These are phyloP conservation scores for Argentina silus DNA, from an alignment of 2,797 vertebrate species.

Conservation along the genomic window DNA sequence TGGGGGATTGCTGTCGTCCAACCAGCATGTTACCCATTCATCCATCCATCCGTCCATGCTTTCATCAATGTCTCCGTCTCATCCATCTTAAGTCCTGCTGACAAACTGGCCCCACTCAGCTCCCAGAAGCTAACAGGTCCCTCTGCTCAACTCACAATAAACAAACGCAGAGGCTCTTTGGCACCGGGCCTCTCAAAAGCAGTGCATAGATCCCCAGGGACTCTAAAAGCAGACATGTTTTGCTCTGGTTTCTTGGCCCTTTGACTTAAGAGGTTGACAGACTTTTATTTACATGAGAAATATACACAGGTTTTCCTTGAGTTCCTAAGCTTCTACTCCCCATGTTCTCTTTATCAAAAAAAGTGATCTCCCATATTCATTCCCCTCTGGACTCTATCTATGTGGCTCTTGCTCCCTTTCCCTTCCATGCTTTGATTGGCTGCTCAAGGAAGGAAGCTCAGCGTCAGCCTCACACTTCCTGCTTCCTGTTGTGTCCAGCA, in stretches of 20 bases:
- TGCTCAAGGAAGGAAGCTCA: slow-evolving; percentile 79
- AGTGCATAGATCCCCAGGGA: slow-evolving; percentile 44
- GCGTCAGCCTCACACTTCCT: slow-evolving; percentile 78
- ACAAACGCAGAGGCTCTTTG: slow-evolving; percentile 79
- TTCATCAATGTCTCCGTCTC: slow-evolving; percentile 77
- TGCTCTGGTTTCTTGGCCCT: slow-evolving; percentile 54
- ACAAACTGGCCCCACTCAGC: slow-evolving; percentile 65
- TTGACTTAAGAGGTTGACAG: slow-evolving; percentile 43
- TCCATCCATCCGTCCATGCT: slow-evolving; percentile 69
- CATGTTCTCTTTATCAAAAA: not conserved
- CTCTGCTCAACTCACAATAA: slow-evolving; percentile 74
- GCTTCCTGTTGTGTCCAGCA: slow-evolving; percentile 84
- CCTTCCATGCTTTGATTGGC: slow-evolving; percentile 77
- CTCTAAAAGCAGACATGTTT: slow-evolving; percentile 17
- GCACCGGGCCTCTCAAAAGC: slow-evolving; percentile 69
- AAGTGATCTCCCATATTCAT: slow-evolving; percentile 9
- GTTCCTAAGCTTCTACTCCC: not conserved
- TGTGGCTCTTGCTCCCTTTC: slow-evolving; percentile 35
- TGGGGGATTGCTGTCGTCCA: slow-evolving; percentile 69
- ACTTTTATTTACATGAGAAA: slow-evolving; percentile 11
- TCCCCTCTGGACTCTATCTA: slow-evolving; percentile 39
- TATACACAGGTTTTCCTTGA: not conserved
- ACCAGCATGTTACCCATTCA: slow-evolving; percentile 76
- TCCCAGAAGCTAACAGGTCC: slow-evolving; percentile 69
- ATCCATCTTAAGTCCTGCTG: slow-evolving; percentile 76